These are phyloP conservation scores for Acleris sparsana DNA, from an alignment of 2,888 invertebrate genomes.

Conservation along the genomic window DNA sequence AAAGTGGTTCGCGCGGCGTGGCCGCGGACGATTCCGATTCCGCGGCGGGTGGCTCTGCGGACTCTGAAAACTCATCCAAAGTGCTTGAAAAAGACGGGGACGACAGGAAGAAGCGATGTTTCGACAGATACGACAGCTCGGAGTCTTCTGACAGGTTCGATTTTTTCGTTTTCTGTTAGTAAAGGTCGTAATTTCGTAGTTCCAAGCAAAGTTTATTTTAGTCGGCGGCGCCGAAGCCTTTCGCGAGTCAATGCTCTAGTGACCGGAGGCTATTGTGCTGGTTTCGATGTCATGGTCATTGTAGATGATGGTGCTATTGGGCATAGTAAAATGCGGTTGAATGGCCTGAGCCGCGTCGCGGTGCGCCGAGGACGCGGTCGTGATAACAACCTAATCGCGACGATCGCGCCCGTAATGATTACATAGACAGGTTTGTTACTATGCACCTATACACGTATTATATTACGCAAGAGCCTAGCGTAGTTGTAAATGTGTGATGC, in stretches of 20 bases:
- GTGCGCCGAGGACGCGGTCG: slow-evolving; percentile 28
- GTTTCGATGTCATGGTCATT: slow-evolving; percentile 81
- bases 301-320: slow-evolving; percentile 60
- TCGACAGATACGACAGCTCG: slow-evolving; percentile 96
- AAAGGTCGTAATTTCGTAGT: slow-evolving; percentile 39
- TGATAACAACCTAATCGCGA: slow-evolving; percentile 31
- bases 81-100: slow-evolving; percentile 71
- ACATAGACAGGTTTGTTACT: slow-evolving; percentile 36
- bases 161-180: slow-evolving; percentile 50
- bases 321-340: slow-evolving; percentile 58
- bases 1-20: slow-evolving; percentile 81
- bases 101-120: slow-evolving; percentile 92
- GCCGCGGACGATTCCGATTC: slow-evolving; percentile 63
- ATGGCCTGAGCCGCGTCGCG: slow-evolving; percentile 65
- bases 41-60: slow-evolving; percentile 60
- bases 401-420: slow-evolving; percentile 35
- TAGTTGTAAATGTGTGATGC: slow-evolving; percentile 27
- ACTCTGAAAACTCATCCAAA: slow-evolving; percentile 70
- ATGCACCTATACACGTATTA: slow-evolving; percentile 30
- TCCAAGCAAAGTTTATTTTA: slow-evolving; percentile 45
- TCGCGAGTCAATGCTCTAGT: slow-evolving; percentile 79
- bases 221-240: slow-evolving; percentile 61
- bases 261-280: slow-evolving; percentile 75
- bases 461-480: slow-evolving; percentile 31
- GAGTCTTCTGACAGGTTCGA: slow-evolving; percentile 96